Percentiles rank a stretch among this genome's conserved stretches.
Evolutionary conservation across 2,888 invertebrate genomes (phyloP).

Genomic region (Cryptus armator): DNA sequence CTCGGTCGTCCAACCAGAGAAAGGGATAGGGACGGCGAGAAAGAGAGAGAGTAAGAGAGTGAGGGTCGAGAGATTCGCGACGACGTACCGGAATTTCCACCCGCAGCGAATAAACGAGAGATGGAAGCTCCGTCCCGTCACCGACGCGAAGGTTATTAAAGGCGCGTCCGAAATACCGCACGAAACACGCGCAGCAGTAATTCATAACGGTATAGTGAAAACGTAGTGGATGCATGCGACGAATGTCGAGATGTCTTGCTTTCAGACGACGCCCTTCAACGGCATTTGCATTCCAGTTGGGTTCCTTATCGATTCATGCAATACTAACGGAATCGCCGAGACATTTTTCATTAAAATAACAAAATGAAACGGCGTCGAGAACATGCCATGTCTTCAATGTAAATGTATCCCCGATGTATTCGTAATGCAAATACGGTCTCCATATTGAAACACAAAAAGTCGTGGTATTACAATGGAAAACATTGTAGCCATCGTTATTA

Average conservation of each 20-base stretch:
- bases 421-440: background rate
- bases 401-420: background rate
- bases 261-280: background rate
- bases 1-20: background rate
- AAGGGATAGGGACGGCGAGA: background rate
- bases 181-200: conserved; percentile 50
- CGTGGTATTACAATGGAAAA: no score
- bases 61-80: background rate
- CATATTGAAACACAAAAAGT: background rate
- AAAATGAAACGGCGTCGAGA: background rate
- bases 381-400: background rate
- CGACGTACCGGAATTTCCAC: conserved; percentile 45
- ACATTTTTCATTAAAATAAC: background rate
- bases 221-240: background rate
- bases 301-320: background rate
- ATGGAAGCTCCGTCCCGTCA: conserved; percentile 23
- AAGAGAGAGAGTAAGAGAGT: background rate
- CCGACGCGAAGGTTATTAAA: conserved; percentile 67
- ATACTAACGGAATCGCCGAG: background rate
- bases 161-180: conserved; percentile 68
- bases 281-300: background rate
- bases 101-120: conserved; percentile 16
- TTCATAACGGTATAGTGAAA: conserved; percentile 50
- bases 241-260: background rate
- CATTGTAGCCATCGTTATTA: background rate